Evolutionary conservation across 2,888 invertebrate genomes (phyloP).

Genomic region (Cybosia mesomella): DNA sequence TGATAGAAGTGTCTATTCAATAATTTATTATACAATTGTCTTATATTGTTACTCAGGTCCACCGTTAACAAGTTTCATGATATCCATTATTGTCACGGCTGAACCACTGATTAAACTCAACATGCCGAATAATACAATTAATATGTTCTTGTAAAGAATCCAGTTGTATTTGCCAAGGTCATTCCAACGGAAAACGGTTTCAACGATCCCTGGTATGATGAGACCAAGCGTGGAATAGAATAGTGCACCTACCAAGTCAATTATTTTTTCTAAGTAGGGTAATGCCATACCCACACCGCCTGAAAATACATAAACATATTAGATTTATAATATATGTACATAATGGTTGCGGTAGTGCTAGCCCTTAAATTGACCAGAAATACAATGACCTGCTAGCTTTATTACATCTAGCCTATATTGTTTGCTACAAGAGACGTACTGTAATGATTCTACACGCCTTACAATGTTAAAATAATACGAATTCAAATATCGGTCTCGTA

Average conservation of each 20-base stretch:
- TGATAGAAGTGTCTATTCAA: background rate
- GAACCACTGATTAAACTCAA: conserved; percentile 89
- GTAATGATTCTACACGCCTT: no score
- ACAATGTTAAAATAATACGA: no score
- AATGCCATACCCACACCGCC: conserved; percentile 91
- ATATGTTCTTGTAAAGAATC: conserved; percentile 89
- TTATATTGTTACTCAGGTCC: conserved; percentile 40
- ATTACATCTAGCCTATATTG: no score
- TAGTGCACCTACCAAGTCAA: conserved; percentile 82
- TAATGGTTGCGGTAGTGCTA: no score
- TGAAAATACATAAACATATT: conserved; percentile 51
- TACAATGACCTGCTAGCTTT: no score
- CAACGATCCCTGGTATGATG: conserved; percentile 91
- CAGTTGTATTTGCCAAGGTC: conserved; percentile 89
- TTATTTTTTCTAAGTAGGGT: conserved; percentile 81
- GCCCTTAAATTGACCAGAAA: no score
- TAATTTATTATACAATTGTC: background rate
- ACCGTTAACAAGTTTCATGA: conserved; percentile 81
- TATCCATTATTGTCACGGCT: conserved; percentile 72
- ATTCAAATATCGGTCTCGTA: no score
- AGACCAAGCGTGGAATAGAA: conserved; percentile 92
- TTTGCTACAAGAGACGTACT: no score
- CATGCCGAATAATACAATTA: conserved; percentile 88
- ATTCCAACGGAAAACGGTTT: conserved; percentile 90
- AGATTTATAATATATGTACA: no score